phyloP scores from a whole-genome alignment of 1,140 invertebrate species.

The Lepidurus packardi region DNA sequence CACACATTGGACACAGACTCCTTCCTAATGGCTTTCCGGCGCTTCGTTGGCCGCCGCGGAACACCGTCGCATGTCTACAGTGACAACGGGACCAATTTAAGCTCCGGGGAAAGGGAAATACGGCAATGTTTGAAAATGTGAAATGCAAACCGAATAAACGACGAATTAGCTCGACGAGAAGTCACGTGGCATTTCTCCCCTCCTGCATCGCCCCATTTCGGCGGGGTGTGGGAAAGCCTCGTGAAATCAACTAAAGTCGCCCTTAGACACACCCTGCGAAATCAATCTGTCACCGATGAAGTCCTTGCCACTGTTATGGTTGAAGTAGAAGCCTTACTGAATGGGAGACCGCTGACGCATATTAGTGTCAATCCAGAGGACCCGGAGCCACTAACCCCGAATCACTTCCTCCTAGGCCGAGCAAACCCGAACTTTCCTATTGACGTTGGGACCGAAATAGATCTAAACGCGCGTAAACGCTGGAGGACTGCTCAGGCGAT shows the following conservation, averaged over 20 bases:
- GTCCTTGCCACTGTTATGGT: neutral
- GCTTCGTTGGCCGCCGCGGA: slow-evolving; percentile 39
- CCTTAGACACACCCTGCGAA: no score
- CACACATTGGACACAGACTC: slow-evolving; percentile 32
- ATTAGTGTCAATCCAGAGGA: slow-evolving; percentile 23
- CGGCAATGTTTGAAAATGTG: no score
- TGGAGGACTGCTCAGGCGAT: slow-evolving; percentile 28
- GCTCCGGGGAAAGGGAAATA: no score
- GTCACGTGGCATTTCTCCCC: no score
- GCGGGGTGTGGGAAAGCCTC: no score
- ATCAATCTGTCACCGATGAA: no score
- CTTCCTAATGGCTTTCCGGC: slow-evolving; percentile 29
- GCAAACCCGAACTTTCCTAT: slow-evolving; percentile 16
- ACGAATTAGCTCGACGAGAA: no score
- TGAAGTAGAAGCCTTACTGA: slow-evolving; percentile 27
- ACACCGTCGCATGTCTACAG: no score
- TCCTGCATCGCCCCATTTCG: no score
- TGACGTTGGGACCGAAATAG: slow-evolving; percentile 3
- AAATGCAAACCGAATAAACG: no score
- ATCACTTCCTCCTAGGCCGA: slow-evolving; percentile 31
- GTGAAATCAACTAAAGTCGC: no score
- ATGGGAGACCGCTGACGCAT: slow-evolving; percentile 28
- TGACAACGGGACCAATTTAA: no score
- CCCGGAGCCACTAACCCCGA: slow-evolving; percentile 30
- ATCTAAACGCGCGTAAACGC: neutral